phyloP scores from a whole-genome alignment of 2,888 invertebrate genomes.

The Parthenolecanium corni region DNA sequence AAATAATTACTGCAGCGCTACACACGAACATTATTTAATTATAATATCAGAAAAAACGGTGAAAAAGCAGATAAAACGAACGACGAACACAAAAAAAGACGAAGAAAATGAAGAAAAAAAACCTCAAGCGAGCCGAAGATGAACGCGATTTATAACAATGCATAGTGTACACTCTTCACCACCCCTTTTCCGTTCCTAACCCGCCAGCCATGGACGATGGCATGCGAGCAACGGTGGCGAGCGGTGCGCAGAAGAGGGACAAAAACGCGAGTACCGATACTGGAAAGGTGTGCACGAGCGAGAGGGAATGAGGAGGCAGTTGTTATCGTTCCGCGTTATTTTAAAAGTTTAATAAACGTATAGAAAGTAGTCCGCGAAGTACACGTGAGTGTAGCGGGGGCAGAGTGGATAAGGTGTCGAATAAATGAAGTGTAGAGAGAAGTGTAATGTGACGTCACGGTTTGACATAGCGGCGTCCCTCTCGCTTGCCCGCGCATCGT shows the following conservation, averaged over 20 bases:
- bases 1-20: too few species aligned
- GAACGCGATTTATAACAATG: slow-evolving; percentile 23
- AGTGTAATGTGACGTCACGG: slow-evolving; percentile 28
- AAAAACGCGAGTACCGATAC: too few species aligned
- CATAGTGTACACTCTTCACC: not conserved
- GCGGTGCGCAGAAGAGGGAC: too few species aligned
- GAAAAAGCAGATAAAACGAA: too few species aligned
- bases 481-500: not conserved
- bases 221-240: too few species aligned
- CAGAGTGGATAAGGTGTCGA: slow-evolving; percentile 23
- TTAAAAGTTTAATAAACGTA: slow-evolving; percentile 27
- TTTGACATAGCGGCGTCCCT: slow-evolving; percentile 23
- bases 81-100: too few species aligned
- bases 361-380: slow-evolving; percentile 25
- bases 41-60: too few species aligned
- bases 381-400: slow-evolving; percentile 10
- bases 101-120: too few species aligned
- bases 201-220: too few species aligned
- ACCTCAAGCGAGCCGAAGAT: slow-evolving; percentile 9
- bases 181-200: too few species aligned
- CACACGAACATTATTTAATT: too few species aligned
- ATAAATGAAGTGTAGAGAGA: slow-evolving; percentile 25
- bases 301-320: not conserved
- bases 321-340: slow-evolving; percentile 27
- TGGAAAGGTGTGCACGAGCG: not conserved